Evolutionary conservation across 2,797 vertebrate genomes (phyloP).

Genomic region (Ambastaia sidthimunki): DNA sequence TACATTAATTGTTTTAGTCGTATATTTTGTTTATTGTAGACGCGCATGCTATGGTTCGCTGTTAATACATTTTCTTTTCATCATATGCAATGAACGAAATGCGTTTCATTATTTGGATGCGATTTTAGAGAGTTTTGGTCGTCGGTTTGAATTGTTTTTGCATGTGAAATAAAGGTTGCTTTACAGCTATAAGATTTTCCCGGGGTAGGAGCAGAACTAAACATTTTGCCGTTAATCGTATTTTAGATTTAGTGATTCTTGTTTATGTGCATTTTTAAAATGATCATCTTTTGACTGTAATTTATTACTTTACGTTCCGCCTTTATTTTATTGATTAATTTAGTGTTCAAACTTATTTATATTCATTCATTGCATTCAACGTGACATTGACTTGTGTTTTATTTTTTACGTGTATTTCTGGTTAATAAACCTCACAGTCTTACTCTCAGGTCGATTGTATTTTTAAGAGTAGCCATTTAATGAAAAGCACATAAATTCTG

Average conservation of each 20-base stretch:
- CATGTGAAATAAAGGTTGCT: not conserved
- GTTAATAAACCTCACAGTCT: not conserved
- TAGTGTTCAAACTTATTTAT: not conserved
- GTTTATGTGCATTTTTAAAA: not conserved
- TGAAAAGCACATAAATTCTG: not conserved
- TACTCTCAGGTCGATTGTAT: not conserved
- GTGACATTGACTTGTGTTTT: not conserved
- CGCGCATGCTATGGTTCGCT: not conserved
- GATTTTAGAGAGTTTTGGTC: constrained; percentile 2
- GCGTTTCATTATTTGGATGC: not conserved
- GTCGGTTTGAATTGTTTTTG: not conserved
- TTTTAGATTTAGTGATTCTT: not conserved
- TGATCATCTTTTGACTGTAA: not conserved
- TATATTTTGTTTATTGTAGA: not conserved
- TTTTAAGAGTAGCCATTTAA: constrained; percentile 13
- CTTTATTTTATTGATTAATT: not conserved
- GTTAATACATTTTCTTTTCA: not conserved
- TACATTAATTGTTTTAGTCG: not conserved
- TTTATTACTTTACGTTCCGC: not conserved
- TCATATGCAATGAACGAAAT: not conserved
- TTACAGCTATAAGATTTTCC: not conserved
- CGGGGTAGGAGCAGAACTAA: not conserved
- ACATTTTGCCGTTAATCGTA: not conserved
- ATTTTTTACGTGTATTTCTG: not conserved
- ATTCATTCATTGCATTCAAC: not conserved